These are phyloP conservation scores for Erinaceus europaeus DNA, from an alignment of 2,113 vertebrate species.

Conservation along the genomic window DNA sequence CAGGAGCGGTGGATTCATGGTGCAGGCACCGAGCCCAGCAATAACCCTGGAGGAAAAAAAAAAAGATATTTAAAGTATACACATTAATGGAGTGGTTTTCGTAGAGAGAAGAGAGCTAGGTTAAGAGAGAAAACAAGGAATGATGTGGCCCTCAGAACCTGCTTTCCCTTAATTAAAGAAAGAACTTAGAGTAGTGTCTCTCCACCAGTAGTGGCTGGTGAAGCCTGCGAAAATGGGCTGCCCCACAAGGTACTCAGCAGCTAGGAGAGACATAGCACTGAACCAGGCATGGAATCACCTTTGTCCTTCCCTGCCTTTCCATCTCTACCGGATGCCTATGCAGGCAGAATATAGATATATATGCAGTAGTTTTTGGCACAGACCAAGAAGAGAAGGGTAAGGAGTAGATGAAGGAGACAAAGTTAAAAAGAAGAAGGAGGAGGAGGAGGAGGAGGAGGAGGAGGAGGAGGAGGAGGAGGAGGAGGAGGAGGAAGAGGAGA, in stretches of 20 bases:
- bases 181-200: rapidly evolving
- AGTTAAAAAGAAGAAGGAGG: no score
- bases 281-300: not conserved
- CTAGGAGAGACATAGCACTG: rapidly evolving
- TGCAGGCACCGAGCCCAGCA: no score
- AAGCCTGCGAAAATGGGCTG: no score
- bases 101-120: not conserved
- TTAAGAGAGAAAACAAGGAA: not conserved
- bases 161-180: not conserved
- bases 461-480: no score
- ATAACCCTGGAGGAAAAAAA: no score
- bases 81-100: not conserved
- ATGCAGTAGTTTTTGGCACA: no score
- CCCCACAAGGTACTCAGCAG: not conserved
- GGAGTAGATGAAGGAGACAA: not conserved
- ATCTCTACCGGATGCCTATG: rapidly evolving
- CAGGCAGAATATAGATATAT: no score
- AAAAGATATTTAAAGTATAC: no score
- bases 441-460: no score
- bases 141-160: rapidly evolving
- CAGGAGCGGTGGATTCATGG: no score
- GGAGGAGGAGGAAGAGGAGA: no score
- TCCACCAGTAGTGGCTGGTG: not conserved
- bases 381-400: not conserved
- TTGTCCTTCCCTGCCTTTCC: no score